Conservation (phyloP, 1,140 invertebrate species). For the Helicoverpa armigera region DNA sequence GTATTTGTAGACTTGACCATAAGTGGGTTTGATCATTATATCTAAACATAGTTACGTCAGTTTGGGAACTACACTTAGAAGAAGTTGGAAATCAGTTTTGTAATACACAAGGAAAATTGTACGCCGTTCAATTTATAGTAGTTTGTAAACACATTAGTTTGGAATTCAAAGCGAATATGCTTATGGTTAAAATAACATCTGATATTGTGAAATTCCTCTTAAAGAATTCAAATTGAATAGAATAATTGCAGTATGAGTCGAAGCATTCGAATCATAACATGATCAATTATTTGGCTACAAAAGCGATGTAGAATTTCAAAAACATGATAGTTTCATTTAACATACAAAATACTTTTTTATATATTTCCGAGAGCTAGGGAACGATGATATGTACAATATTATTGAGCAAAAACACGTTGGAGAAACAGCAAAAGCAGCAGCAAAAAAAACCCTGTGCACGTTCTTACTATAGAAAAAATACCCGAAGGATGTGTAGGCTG, state of each 20-base stretch:
- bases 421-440: neutral
- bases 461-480: neutral
- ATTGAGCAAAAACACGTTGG: neutral
- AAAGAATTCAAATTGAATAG: neutral
- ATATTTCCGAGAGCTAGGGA: no score
- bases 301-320: no score
- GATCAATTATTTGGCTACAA: no score
- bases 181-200: neutral
- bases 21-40: constrained; percentile 10
- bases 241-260: neutral
- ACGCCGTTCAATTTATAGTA: neutral
- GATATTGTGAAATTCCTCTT: neutral
- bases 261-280: no score
- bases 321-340: no score
- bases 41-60: neutral
- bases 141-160: neutral
- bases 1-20: constrained; percentile 20
- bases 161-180: neutral
- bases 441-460: neutral
- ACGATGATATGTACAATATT: no score
- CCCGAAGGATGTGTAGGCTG: neutral
- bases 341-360: no score
- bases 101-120: neutral
- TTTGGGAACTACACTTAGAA: neutral
- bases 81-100: neutral